A percentile compares a stretch with the other conserved stretches of the same genome.
These are phyloP conservation scores for Aulostomus chinensis DNA, from an alignment of 2,797 vertebrate species.

Conservation along the genomic window DNA sequence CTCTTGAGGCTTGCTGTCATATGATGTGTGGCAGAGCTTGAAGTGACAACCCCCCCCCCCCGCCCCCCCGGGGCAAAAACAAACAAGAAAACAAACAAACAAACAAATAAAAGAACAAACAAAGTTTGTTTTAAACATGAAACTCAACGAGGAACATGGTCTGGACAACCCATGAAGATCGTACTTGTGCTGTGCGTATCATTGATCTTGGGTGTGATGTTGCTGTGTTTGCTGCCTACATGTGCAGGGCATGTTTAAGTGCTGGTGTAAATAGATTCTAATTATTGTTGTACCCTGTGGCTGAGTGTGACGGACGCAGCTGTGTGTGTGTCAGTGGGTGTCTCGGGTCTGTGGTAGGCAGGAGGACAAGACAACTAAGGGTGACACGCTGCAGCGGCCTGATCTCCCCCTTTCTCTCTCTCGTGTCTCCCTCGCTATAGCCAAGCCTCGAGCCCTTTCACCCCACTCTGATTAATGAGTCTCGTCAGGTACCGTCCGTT, in stretches of 20 bases:
- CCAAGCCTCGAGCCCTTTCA: constrained; percentile 60
- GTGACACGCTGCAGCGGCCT: constrained; percentile 36
- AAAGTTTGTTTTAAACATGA: constrained; percentile 44
- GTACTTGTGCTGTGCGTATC: neutral
- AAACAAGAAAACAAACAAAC: too few relatives aligned
- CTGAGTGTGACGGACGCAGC: constrained; percentile 66
- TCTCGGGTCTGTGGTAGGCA: constrained; percentile 35
- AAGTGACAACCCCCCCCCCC: too few relatives aligned
- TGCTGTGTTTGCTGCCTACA: constrained; percentile 10
- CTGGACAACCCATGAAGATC: neutral
- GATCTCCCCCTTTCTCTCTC: neutral
- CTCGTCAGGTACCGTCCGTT: constrained; percentile 76
- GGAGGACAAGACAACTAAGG: constrained; percentile 36
- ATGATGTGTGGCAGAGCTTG: constrained; percentile 30
- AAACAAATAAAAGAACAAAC: too few relatives aligned
- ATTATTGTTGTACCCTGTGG: constrained; percentile 63
- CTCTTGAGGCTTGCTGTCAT: constrained; percentile 32
- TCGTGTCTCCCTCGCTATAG: constrained; percentile 8
- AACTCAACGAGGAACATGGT: constrained; percentile 5
- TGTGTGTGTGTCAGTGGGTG: constrained; percentile 61
- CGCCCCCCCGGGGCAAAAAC: too few relatives aligned
- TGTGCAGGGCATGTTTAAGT: constrained; percentile 3
- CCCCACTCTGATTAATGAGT: constrained; percentile 71
- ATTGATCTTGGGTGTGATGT: constrained; percentile 2
- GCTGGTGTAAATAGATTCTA: constrained; percentile 42